phyloP scores from a whole-genome alignment of 2,113 vertebrate species.

The Tyrannus savana region DNA sequence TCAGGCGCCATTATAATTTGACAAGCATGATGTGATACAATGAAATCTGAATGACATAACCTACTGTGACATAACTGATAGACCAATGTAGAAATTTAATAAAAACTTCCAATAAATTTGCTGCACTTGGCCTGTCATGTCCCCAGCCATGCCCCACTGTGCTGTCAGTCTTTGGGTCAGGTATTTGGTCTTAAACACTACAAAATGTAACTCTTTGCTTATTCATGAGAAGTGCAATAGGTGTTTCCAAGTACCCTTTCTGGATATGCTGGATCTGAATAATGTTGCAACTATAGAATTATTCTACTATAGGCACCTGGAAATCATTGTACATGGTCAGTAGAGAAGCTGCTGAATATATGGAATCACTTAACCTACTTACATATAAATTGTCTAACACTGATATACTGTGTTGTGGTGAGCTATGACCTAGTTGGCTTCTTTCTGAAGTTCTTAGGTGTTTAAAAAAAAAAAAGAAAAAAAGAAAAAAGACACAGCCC shows the following conservation, averaged over 20 bases:
- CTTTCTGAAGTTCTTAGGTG: not conserved
- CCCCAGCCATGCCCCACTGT: not conserved
- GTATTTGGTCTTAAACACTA: not conserved
- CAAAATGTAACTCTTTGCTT: not conserved
- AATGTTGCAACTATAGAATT: not conserved
- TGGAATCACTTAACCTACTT: not conserved
- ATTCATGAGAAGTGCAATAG: not conserved
- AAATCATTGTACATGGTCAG: not conserved
- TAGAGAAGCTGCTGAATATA: not conserved
- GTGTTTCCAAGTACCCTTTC: not conserved
- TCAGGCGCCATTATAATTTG: constrained; percentile 24
- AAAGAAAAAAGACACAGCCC: not conserved
- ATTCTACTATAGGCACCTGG: not conserved
- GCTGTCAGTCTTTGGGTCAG: not conserved
- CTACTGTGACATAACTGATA: not conserved
- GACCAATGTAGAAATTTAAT: not conserved
- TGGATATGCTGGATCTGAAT: not conserved
- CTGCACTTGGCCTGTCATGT: not conserved
- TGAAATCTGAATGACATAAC: constrained; percentile 46
- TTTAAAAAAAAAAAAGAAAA: not conserved
- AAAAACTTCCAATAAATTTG: not conserved
- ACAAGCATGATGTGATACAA: not conserved
- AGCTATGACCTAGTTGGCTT: not conserved
- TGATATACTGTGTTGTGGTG: not conserved
- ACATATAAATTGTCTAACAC: constrained; percentile 3